Percentiles rank a stretch among this genome's conserved stretches.
Conservation (phyloP, 2,888 invertebrate species). For the Papilio protenor region DNA sequence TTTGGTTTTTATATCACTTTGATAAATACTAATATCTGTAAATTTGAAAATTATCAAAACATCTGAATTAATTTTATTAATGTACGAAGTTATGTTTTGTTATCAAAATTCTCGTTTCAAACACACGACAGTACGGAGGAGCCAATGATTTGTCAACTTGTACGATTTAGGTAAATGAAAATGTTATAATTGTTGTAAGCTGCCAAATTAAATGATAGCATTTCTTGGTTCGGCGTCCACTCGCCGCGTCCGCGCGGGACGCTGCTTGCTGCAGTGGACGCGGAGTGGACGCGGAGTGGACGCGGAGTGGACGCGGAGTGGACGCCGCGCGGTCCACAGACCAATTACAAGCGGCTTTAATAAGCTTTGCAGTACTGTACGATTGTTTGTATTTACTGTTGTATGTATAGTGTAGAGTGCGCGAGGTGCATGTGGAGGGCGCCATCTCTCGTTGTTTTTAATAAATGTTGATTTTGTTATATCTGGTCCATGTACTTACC, state of each 20-base stretch:
- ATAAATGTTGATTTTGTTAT: constrained; percentile 38
- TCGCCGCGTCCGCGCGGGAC: neutral
- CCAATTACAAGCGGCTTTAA: neutral
- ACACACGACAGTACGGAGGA: no score
- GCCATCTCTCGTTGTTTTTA: constrained; percentile 22
- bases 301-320: neutral
- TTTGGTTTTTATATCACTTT: no score
- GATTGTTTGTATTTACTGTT: neutral
- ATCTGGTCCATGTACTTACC: neutral
- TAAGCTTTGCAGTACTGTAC: no score
- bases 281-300: neutral
- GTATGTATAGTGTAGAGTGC: neutral
- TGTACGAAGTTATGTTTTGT: no score
- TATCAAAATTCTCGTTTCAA: no score
- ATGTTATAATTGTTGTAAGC: neutral
- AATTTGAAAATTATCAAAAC: no score
- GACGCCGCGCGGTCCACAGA: neutral
- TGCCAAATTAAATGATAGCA: neutral
- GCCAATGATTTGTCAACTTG: neutral
- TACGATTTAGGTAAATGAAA: neutral
- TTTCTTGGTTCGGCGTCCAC: neutral
- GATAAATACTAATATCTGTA: no score
- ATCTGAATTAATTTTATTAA: no score
- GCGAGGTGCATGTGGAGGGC: neutral
- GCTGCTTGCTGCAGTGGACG: neutral